A percentile compares a stretch with the other conserved stretches of the same genome.
phyloP scores from a whole-genome alignment of 2,888 invertebrate species.

The Acronicta alni region DNA sequence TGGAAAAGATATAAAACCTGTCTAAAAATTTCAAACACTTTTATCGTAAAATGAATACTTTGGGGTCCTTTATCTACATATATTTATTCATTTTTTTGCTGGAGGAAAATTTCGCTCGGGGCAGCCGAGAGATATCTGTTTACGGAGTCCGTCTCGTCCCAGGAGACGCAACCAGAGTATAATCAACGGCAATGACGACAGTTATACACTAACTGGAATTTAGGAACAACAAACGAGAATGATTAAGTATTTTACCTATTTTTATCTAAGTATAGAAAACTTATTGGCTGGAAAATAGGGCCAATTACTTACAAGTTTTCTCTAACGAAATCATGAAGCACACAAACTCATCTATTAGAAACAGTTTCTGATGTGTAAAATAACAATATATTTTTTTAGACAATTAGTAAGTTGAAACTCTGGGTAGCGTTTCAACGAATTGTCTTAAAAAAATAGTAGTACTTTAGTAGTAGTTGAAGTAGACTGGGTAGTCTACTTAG shows the following conservation, averaged over 20 bases:
- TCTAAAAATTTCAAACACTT: constrained; percentile 3
- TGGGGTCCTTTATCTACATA: constrained; percentile 5
- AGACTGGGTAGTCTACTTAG: too few relatives aligned
- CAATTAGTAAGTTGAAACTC: too few relatives aligned
- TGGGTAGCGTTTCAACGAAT: too few relatives aligned
- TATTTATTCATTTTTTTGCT: constrained; percentile 9
- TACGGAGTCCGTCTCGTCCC: constrained; percentile 14
- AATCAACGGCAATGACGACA: constrained; percentile 17
- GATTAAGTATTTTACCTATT: not conserved
- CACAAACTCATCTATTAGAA: too few relatives aligned
- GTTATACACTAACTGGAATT: constrained; percentile 1
- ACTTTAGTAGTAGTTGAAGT: too few relatives aligned
- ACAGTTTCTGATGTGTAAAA: too few relatives aligned
- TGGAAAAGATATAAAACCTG: constrained; percentile 1
- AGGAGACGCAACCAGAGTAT: constrained; percentile 15
- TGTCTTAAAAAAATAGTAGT: too few relatives aligned
- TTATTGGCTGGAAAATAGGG: too few relatives aligned
- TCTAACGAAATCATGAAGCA: too few relatives aligned
- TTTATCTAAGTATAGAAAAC: not conserved
- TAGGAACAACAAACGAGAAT: constrained; percentile 1
- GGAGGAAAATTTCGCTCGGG: constrained; percentile 9
- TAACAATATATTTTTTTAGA: too few relatives aligned
- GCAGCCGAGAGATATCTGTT: constrained; percentile 21
- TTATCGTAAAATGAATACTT: constrained; percentile 4
- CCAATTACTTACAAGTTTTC: too few relatives aligned